Conservation (phyloP, 2,797 vertebrate species). For the Lerista edwardsae region DNA sequence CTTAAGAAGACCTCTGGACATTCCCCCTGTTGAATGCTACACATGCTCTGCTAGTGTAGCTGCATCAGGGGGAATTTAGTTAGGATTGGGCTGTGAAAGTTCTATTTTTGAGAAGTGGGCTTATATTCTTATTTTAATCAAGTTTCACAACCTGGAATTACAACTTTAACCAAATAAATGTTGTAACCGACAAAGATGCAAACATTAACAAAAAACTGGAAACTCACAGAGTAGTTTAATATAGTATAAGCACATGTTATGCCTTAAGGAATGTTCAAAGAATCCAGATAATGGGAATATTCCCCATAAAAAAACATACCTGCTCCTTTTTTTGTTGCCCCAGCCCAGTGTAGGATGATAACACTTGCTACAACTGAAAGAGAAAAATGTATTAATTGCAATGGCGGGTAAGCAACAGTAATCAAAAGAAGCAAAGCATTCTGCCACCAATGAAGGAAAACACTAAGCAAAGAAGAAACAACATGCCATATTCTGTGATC, state of each 20-base stretch:
- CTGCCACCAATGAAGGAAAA: constrained; percentile 12
- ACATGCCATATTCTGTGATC: not conserved
- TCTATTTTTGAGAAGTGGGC: not conserved
- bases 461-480: constrained; percentile 14
- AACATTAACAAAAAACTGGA: not conserved
- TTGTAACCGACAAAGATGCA: not conserved
- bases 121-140: not conserved
- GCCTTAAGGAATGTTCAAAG: not conserved
- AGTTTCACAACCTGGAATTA: not conserved
- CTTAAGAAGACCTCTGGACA: too few species aligned
- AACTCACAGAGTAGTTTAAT: not conserved
- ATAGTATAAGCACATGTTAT: constrained; percentile 7
- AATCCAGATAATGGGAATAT: constrained; percentile 17
- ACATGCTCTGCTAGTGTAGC: too few species aligned
- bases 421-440: constrained; percentile 5
- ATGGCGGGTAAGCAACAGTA: constrained; percentile 15
- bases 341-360: constrained; percentile 95
- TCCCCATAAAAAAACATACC: constrained; percentile 78
- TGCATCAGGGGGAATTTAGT: too few species aligned
- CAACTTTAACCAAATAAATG: not conserved
- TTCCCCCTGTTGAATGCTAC: too few species aligned
- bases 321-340: constrained; percentile 95
- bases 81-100: not conserved
- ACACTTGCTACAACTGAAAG: constrained; percentile 99
- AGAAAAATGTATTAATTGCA: constrained; percentile 66